phyloP scores from a whole-genome alignment of 2,888 invertebrate genomes.

The Limnephilus auricula region DNA sequence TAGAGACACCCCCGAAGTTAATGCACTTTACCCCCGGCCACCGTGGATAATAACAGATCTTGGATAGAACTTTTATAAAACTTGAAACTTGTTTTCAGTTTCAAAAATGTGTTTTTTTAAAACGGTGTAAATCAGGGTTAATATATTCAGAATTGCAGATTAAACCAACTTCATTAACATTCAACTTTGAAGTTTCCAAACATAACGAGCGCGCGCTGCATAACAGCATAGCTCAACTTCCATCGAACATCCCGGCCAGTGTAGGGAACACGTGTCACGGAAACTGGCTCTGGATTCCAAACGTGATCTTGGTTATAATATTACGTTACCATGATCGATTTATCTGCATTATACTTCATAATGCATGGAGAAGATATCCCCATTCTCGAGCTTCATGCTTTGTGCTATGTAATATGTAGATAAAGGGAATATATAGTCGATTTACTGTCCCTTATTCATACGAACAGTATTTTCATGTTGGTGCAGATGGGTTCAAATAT shows the following conservation, averaged over 20 bases:
- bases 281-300: slow-evolving; percentile 32
- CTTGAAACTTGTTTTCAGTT: no score
- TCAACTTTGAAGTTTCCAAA: background rate
- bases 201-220: background rate
- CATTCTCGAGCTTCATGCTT: slow-evolving; percentile 8
- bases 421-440: slow-evolving; percentile 12
- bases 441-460: slow-evolving; percentile 4
- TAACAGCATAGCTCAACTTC: background rate
- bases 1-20: no score
- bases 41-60: no score
- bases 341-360: slow-evolving; percentile 32
- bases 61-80: no score
- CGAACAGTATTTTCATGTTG: background rate
- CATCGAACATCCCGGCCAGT: background rate
- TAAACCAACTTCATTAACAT: background rate
- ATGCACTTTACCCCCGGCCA: no score
- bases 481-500: background rate
- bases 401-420: background rate
- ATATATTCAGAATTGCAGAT: background rate
- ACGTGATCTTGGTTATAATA: slow-evolving; percentile 34
- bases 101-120: no score
- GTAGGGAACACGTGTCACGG: slow-evolving; percentile 13
- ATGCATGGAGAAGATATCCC: slow-evolving; percentile 7
- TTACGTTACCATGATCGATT: slow-evolving; percentile 40
- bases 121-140: no score